Conservation (phyloP, 2,797 vertebrate genomes). For the Megalops cyprinoides region DNA sequence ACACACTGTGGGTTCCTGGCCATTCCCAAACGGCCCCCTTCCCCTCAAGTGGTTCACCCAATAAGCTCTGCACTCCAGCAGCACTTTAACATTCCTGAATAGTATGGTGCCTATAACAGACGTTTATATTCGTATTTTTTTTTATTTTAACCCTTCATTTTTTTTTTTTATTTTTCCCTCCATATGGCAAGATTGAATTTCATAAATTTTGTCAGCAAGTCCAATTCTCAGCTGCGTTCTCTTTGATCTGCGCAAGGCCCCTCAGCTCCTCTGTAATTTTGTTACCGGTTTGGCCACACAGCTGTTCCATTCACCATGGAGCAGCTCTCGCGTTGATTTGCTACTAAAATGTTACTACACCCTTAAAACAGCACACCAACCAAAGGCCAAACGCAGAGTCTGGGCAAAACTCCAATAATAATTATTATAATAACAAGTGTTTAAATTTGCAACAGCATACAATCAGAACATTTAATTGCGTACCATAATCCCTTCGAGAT, state of each 20-base stretch:
- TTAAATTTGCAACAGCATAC: slow-evolving; percentile 51
- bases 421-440: slow-evolving; percentile 57
- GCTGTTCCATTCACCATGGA: slow-evolving; percentile 75
- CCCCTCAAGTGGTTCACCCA: slow-evolving; percentile 26
- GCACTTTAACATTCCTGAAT: slow-evolving; percentile 45
- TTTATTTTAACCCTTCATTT: slow-evolving; percentile 11
- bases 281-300: slow-evolving; percentile 80
- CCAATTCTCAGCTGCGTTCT: slow-evolving; percentile 80
- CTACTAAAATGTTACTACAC: slow-evolving; percentile 28
- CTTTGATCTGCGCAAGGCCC: slow-evolving; percentile 67
- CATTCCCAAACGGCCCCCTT: slow-evolving; percentile 29
- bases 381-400: slow-evolving; percentile 32
- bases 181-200: slow-evolving; percentile 90
- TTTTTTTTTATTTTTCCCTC: slow-evolving; percentile 74
- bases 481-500: slow-evolving; percentile 53
- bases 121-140: slow-evolving; percentile 28
- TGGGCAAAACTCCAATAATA: slow-evolving; percentile 50
- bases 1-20: slow-evolving; percentile 39
- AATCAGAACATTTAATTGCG: slow-evolving; percentile 56
- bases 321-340: slow-evolving; percentile 28
- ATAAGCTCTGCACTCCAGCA: slow-evolving; percentile 34
- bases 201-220: slow-evolving; percentile 84
- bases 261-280: slow-evolving; percentile 79
- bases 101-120: slow-evolving; percentile 41
- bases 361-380: not conserved